Percentiles rank a stretch among this genome's conserved stretches.
Conservation (phyloP, 2,113 vertebrate genomes). For the Cairina moschata region DNA sequence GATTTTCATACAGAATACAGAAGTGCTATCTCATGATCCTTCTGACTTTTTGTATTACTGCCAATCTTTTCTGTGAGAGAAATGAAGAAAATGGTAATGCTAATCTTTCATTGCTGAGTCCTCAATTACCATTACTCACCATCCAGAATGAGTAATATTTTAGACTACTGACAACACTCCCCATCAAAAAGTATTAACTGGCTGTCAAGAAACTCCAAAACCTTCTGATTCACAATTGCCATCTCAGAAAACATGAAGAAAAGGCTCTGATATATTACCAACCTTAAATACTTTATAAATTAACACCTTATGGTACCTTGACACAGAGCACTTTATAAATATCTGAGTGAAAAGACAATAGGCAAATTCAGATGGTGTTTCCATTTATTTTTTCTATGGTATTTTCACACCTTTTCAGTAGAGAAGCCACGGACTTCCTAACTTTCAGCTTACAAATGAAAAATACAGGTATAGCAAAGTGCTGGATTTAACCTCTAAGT, state of each 20-base stretch:
- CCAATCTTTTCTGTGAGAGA: neutral
- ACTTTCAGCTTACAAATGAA: neutral
- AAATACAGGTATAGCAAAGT: neutral
- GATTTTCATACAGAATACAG: too few relatives aligned
- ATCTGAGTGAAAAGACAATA: neutral
- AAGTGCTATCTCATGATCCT: neutral
- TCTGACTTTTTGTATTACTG: neutral
- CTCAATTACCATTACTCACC: neutral
- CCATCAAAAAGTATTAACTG: neutral
- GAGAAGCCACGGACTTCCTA: neutral
- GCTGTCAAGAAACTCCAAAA: neutral
- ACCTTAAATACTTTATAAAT: neutral
- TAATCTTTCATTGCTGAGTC: fast-evolving
- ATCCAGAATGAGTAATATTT: neutral
- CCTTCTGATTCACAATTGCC: neutral
- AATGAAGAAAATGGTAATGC: neutral
- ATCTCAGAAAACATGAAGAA: neutral
- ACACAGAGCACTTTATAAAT: neutral
- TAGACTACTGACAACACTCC: neutral
- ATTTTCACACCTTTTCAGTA: neutral
- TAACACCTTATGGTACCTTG: neutral
- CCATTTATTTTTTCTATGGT: neutral
- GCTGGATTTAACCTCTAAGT: neutral
- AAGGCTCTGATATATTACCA: neutral
- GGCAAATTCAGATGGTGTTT: neutral